Base-by-base conservation (phyloP, 1,140 invertebrate species). In the Trichonephila clavipes region DNA sequence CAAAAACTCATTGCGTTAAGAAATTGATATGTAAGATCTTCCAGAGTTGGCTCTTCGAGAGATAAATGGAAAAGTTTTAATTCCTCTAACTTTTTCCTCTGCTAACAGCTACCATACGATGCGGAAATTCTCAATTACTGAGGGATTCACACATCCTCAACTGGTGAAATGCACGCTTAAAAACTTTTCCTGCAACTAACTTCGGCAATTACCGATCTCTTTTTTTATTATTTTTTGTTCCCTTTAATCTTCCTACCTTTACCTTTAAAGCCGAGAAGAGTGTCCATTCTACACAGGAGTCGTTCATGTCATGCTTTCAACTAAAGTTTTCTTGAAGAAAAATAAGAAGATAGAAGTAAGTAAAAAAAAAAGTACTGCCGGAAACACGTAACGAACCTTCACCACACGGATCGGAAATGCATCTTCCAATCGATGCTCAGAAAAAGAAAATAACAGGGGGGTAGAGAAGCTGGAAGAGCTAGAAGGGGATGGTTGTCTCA, bases 351-450 rank as follows among this genome's bases (percentile, higher is more conserved):
- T 24, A 64, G 24, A 69, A 44, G 40, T 89, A 61, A 61, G 82
- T 72, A 81, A 81, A 58, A 40, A 90, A 82, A 89, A 51, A 64
- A 61, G 66, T 19, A 12, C 64, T 44, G 58, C 88, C 89, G 89
- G 89, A 90, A 90, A 90, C 89, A 82, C 72, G 89, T 90, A 90
- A 90, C 89, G 89, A 90, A 90, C 89, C 89, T 82, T 90, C 89
- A 82, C 89, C 89, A 90, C 89, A 82, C 58, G 59, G 89, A 90
- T 90, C 89, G 89, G 89, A 90, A 90, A 90, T 90, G 72, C 89
- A 81, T 90, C 69, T 72, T 81, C 77, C 72, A 44, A 62, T 90
- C 89, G 89, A 90, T 90, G 62, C 51, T 51, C 21, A 58, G 58
- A 81, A 88, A 88, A 88, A 88, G 58, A 88, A 88, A 85, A 85